Conservation (phyloP, 2,888 invertebrate genomes). For the Polymixis flavicincta region DNA sequence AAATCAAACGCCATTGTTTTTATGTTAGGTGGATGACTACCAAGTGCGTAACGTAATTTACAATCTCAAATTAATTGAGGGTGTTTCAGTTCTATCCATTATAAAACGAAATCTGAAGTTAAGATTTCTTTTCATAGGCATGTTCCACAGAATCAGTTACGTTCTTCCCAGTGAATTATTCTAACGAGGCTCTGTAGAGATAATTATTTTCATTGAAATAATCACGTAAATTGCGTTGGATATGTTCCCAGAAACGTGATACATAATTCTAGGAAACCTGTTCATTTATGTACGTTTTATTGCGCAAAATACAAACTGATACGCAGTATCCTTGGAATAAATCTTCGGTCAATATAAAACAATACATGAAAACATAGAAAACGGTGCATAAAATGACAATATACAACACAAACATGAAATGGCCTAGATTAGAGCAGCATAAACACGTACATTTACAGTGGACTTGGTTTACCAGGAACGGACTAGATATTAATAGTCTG, state of each 20-base stretch:
- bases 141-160: neutral
- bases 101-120: neutral
- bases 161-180: neutral
- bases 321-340: conserved; percentile 29
- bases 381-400: too few species aligned
- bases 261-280: conserved; percentile 12
- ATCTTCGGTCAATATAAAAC: neutral
- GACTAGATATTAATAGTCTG: conserved; percentile 43
- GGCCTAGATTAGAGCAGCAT: neutral
- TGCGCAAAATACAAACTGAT: conserved; percentile 20
- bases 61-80: neutral
- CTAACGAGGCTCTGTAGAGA: neutral
- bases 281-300: conserved; percentile 25
- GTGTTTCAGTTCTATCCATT: neutral
- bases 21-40: neutral
- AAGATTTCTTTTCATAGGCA: neutral
- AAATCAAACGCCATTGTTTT: conserved; percentile 4
- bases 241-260: conserved; percentile 4
- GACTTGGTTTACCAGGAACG: conserved; percentile 47
- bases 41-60: neutral
- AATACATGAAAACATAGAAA: neutral
- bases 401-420: too few species aligned
- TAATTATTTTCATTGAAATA: conserved; percentile 2
- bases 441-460: conserved; percentile 6
- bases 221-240: conserved; percentile 4